These are phyloP conservation scores for Aricia agestis DNA, from an alignment of 1,140 invertebrate genomes.

Conservation along the genomic window DNA sequence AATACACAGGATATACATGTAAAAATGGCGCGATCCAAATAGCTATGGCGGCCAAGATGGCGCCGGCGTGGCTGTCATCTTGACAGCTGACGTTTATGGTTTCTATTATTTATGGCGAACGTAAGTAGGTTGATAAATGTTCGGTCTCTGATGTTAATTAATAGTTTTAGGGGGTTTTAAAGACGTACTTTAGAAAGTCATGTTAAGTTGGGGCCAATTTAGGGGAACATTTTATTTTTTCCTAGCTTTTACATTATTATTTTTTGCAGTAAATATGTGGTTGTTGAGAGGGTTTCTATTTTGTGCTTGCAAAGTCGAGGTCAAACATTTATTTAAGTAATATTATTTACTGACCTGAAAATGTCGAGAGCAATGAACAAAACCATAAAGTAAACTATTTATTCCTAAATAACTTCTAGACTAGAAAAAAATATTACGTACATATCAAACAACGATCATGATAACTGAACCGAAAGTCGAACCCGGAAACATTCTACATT, in stretches of 20 bases:
- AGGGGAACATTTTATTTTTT: neutral
- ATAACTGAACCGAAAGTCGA: neutral
- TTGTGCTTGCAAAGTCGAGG: too few species aligned
- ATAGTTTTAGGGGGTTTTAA: neutral
- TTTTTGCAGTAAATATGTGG: too few species aligned
- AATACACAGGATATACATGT: slow-evolving; percentile 19
- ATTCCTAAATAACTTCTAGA: too few species aligned
- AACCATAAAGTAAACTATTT: too few species aligned
- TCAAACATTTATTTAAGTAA: too few species aligned
- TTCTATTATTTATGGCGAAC: neutral
- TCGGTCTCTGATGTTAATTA: neutral
- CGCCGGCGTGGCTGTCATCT: slow-evolving; percentile 4
- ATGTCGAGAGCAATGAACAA: too few species aligned
- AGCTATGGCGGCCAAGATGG: neutral
- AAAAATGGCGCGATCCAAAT: slow-evolving; percentile 18
- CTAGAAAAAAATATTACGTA: neutral
- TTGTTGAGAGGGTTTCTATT: too few species aligned
- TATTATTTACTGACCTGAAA: too few species aligned
- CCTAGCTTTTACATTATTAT: too few species aligned
- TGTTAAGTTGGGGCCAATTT: neutral
- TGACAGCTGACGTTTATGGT: slow-evolving; percentile 8
- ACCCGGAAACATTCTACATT: slow-evolving; percentile 2
- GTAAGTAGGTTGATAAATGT: neutral
- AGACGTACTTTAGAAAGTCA: neutral
- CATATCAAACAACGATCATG: neutral